Conservation (phyloP, 2,113 vertebrate species). For the Callipepla squamata region DNA sequence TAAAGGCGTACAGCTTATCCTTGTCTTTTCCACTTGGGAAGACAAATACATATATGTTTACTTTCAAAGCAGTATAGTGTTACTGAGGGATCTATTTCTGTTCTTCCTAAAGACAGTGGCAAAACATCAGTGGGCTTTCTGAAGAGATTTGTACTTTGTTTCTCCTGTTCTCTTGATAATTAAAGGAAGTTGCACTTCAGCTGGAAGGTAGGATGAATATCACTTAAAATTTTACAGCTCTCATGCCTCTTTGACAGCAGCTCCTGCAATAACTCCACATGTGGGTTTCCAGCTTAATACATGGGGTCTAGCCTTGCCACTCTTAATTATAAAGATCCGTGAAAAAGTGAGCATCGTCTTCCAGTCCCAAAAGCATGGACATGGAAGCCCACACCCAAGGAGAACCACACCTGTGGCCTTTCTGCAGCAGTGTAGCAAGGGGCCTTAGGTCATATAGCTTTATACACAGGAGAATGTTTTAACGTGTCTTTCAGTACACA, state of each 20-base stretch:
- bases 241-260: background rate
- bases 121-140: background rate
- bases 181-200: background rate
- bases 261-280: background rate
- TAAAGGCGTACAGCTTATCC: background rate
- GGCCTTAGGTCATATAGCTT: background rate
- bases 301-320: background rate
- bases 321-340: background rate
- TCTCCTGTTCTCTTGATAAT: background rate
- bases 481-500: constrained; percentile 9
- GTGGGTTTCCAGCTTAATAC: background rate
- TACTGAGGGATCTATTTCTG: background rate
- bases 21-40: constrained; percentile 11
- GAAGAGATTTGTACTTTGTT: background rate
- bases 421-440: background rate
- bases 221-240: background rate
- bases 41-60: background rate
- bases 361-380: background rate
- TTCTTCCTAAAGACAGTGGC: background rate
- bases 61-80: background rate
- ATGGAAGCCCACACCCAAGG: background rate
- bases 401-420: background rate
- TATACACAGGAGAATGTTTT: constrained; percentile 4
- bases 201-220: background rate
- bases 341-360: background rate